Evolutionary conservation across 2,888 invertebrate genomes (phyloP), one percentile per base, ranked within the genome.

Genomic region (Phalera bucephala): DNA sequence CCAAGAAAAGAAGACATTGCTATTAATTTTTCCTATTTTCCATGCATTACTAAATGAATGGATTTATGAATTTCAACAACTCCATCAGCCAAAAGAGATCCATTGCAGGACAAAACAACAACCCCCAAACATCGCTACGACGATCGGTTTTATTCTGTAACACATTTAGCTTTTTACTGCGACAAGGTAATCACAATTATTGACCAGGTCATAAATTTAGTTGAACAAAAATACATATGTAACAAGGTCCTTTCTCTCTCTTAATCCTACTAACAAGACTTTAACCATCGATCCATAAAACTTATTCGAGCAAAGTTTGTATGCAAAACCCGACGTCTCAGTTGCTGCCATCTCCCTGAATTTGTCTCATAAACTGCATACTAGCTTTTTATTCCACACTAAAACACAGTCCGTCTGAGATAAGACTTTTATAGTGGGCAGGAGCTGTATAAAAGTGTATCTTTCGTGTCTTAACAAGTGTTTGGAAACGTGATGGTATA

Each of bases 391-490:
- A 52, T 40, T 41, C 40, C 32, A 26, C 36, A 36, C 36, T 52
- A 36, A 49, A 52, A 46, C 42, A 30, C 41, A 33, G 45, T 45
- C 40, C 19, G 43, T 36, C 25, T 17, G 40, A 33, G 49, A 52
- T 52, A 52, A 49, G 42, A 38, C 30, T 52, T n/a, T 44, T 45
- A 49, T 40, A 42, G 52, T 46, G 49, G 49, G 44, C 43, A 26
- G 43, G 28, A 39, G 37, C 31, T 32, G 10, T 9, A 22, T 22
- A 10, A 21, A 21, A 21, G 3, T 22, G 10, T 10, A 4, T 22
- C 10, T n/a, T 22, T 22, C 10, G 22, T 10, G 22, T 4, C 21
- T 22, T 10, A 10, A n/a, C 22, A 22, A 22, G 22, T 22, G 22
- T 22, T 22, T 22, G 22, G 2, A 10, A 10, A 22, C 10, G 9